Base-by-base conservation (phyloP, 2,797 vertebrate species). In the Alauda arvensis region DNA sequence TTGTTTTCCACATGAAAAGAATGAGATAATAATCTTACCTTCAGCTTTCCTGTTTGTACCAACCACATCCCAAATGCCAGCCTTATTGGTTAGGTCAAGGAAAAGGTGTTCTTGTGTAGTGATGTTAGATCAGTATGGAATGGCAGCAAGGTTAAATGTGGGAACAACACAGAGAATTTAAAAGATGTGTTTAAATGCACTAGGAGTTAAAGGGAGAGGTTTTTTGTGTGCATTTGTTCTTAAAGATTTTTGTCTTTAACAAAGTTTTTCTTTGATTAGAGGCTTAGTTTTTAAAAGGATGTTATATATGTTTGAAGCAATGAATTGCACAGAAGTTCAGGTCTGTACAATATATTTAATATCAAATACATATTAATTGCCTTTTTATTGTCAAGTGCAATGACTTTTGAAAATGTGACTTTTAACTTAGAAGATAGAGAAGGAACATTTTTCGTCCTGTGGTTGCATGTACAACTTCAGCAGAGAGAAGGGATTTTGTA, bases 341-440 rank as follows among this genome's bases (percentile, higher is more conserved):
- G 55, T 93, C 77, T 89, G 76, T 93, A 88, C 46, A 53, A 63
- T 66, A 77, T 92, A 77, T 86, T 93, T 93, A 93, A 87, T 91
- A 79, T 71, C 51, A 77, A 89, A 80, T 93, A 28, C 46, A 60
- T 90, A 90, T 86, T 61, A 94, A 87, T 81, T 94, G 71, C 87
- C 83, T 95, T 95, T 94, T 91, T 89, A 87, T 92, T 94, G 57
- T 69, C 68, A 93, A 95, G 95, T 96, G 92, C 94, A 96, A 95
- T 96, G 94, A 88, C 87, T 71, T 91, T 92, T 80, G 62, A 92
- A 91, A 95, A 93, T 92, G 89, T 95, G 83, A 94, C 83, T 92
- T 92, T 91, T 79, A 92, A 70, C 69, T 85, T 39, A 80, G 40
- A 89, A 81, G 74, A 70, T 85, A 72, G 79, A 76, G 85, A 68